phyloP scores from a whole-genome alignment of 2,888 invertebrate genomes.

The Saturnia japonica region DNA sequence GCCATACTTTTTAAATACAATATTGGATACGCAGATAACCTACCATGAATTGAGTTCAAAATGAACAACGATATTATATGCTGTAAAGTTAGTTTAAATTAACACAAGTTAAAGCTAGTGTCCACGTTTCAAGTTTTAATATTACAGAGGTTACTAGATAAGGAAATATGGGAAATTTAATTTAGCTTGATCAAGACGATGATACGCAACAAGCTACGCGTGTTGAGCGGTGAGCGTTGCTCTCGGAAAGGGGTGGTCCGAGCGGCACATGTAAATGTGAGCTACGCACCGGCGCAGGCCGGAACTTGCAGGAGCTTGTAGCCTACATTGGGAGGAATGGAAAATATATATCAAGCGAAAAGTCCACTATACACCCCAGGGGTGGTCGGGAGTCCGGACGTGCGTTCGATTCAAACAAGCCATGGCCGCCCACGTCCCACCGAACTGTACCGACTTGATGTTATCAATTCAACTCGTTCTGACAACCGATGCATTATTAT shows the following conservation, averaged over 20 bases:
- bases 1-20: too few relatives aligned
- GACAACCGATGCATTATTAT: conserved; percentile 19
- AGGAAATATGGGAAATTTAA: conserved; percentile 49
- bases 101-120: not conserved
- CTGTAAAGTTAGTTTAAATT: not conserved
- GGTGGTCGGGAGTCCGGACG: conserved; percentile 69
- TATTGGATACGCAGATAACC: too few relatives aligned
- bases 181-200: conserved; percentile 59
- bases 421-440: conserved; percentile 63
- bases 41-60: not conserved
- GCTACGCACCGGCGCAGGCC: conserved; percentile 40
- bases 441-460: conserved; percentile 44
- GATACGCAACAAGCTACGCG: conserved; percentile 62
- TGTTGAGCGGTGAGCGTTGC: conserved; percentile 38
- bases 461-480: conserved; percentile 44
- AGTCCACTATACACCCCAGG: conserved; percentile 78
- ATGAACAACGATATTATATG: not conserved
- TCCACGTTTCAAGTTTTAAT: not conserved
- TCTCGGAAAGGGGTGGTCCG: conserved; percentile 48
- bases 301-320: conserved; percentile 69
- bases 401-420: conserved; percentile 81
- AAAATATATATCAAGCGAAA: conserved; percentile 81
- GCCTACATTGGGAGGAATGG: conserved; percentile 76
- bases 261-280: conserved; percentile 57
- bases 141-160: conserved; percentile 24